Conservation (phyloP, 2,113 vertebrate genomes). For the Toxotes jaculatrix region DNA sequence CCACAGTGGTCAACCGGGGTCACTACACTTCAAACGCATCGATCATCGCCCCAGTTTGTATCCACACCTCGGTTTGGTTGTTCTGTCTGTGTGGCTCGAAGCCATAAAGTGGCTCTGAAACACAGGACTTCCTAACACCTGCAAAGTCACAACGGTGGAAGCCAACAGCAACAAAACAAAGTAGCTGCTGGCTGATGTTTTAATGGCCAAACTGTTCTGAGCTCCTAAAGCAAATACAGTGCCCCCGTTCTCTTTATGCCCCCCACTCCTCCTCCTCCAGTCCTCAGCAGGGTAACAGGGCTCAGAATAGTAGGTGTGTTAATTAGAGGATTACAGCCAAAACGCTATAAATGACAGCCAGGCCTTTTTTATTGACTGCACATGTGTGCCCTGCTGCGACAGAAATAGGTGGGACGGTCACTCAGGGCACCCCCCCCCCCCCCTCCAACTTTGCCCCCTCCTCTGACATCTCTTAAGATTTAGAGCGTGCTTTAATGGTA, state of each 20-base stretch:
- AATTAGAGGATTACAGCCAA: slow-evolving; percentile 79
- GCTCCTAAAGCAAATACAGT: slow-evolving; percentile 44
- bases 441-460: not conserved
- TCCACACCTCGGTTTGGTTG: slow-evolving; percentile 28
- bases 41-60: slow-evolving; percentile 27
- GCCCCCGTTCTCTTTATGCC: not conserved
- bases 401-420: slow-evolving; percentile 75
- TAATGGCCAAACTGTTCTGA: slow-evolving; percentile 17
- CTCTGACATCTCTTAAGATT: slow-evolving; percentile 64
- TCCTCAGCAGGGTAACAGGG: slow-evolving; percentile 71
- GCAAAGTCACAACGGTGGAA: slow-evolving; percentile 13
- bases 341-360: slow-evolving; percentile 70
- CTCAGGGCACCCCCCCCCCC: slow-evolving; percentile 19
- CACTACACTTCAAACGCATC: slow-evolving; percentile 36
- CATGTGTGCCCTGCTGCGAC: slow-evolving; percentile 66
- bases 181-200: slow-evolving; percentile 30
- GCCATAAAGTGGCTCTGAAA: slow-evolving; percentile 51
- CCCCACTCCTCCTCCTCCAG: slow-evolving; percentile 24
- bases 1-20: slow-evolving; percentile 49
- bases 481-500: slow-evolving; percentile 64
- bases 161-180: slow-evolving; percentile 53
- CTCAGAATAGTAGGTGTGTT: slow-evolving; percentile 80
- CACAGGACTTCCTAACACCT: slow-evolving; percentile 36
- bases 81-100: slow-evolving; percentile 45
- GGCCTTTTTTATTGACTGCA: slow-evolving; percentile 73